Conservation (phyloP, 2,797 vertebrate species). For the Amblyopsis hoosieri region DNA sequence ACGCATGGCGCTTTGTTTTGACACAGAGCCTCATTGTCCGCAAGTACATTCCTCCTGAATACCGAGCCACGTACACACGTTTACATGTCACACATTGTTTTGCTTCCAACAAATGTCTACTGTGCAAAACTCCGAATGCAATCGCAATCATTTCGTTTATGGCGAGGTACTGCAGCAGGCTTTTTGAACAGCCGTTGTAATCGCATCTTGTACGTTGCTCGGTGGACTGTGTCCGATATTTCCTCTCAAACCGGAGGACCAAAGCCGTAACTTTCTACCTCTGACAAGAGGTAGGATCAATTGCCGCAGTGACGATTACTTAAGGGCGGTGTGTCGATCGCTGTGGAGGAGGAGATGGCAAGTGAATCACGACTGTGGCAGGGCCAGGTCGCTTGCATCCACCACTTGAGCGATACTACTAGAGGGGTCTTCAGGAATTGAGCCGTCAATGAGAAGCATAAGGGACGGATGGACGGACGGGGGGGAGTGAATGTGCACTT, state of each 20-base stretch:
- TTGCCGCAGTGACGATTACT: neutral
- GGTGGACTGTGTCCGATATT: neutral
- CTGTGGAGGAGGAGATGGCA: neutral
- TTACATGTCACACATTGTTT: neutral
- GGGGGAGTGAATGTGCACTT: neutral
- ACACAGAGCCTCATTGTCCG: slow-evolving; percentile 52
- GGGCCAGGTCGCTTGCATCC: slow-evolving; percentile 1
- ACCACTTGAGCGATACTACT: slow-evolving; percentile 8
- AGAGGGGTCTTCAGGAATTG: slow-evolving; percentile 9
- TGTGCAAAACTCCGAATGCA: too few species aligned
- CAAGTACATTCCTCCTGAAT: slow-evolving; percentile 2
- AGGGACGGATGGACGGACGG: neutral
- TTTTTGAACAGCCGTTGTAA: too few species aligned
- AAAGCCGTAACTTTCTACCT: too few species aligned
- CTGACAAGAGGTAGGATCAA: neutral
- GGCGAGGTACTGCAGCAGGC: too few species aligned
- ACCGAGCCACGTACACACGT: slow-evolving; percentile 22
- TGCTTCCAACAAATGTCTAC: too few species aligned
- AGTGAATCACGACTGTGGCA: neutral
- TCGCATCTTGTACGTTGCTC: neutral
- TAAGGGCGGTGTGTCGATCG: neutral
- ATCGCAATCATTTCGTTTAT: too few species aligned
- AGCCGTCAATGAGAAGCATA: neutral
- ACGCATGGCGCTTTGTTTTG: slow-evolving; percentile 45
- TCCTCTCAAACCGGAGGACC: neutral